Percentiles rank a stretch among this genome's conserved stretches.
These are phyloP conservation scores for Saccostrea echinata DNA, from an alignment of 1,140 invertebrate species.

Conservation along the genomic window DNA sequence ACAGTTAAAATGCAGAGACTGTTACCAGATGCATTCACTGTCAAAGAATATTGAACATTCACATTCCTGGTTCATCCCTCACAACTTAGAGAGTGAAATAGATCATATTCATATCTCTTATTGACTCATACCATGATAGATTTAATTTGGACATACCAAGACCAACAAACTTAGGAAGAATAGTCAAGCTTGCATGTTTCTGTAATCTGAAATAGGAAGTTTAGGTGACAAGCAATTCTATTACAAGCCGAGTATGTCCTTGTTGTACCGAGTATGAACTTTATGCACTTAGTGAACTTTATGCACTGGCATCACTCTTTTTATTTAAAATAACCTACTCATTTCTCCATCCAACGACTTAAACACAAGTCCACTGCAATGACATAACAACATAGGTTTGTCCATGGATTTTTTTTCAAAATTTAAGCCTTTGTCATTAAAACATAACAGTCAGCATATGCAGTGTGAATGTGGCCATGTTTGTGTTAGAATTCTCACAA, in stretches of 20 bases:
- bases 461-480: not conserved
- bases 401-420: not conserved
- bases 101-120: not conserved
- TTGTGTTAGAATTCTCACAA: not conserved
- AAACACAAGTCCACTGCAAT: conserved; percentile 28
- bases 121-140: not conserved
- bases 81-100: not conserved
- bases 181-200: conserved; percentile 31
- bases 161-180: conserved; percentile 20
- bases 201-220: conserved; percentile 37
- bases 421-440: not conserved
- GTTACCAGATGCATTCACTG: conserved; percentile 28
- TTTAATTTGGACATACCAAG: conserved; percentile 28
- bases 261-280: conserved; percentile 36
- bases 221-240: conserved; percentile 22
- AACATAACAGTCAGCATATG: not conserved
- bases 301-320: conserved; percentile 34
- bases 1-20: conserved; percentile 27
- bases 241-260: conserved; percentile 36
- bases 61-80: not conserved
- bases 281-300: conserved; percentile 37
- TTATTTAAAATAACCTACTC: conserved; percentile 15
- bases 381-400: conserved; percentile 33
- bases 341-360: conserved; percentile 12
- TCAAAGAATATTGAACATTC: conserved; percentile 13